Base-by-base conservation (phyloP, 2,113 vertebrate genomes). In the Heloderma charlesbogerti region DNA sequence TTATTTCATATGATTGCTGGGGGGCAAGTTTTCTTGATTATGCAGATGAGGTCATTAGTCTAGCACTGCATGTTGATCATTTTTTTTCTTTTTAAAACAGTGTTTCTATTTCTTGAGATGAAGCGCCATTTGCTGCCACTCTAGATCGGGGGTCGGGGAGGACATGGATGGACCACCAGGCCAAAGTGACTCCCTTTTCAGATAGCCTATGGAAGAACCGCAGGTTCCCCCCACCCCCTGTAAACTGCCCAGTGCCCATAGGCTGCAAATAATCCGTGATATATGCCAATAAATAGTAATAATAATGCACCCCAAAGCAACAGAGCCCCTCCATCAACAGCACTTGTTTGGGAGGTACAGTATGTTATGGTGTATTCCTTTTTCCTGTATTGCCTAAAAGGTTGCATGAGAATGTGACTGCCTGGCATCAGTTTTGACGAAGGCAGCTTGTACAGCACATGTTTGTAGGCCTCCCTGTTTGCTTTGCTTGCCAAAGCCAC, bases 211-310 rank as follows among this genome's bases (percentile, higher is more conserved):
- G 88, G 94, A 96, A 94, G 90, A 88, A 90, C 82, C 92, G 88
- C 93, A 93, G 89, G 92, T 93, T 94, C 93, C 77, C 43, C n/a
- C 43, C 40, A 1, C 3, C 34, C 1, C 15, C 89, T 93, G 90
- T 90, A 86, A 94, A 93, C 48, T 93, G 94, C 91, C 82, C 97
- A 97, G 96, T 96, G 94, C 95, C 96, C 96, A 57, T 90, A 75
- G 88, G 60, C 92, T 94, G 81, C 89, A 92, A 87, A 93, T 91
- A 91, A 93, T 94, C 69, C 92, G n/a, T 86, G 90, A 83, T 87
- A 78, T 79, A 89, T 80, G 94, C 93, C 40, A 15, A 89, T 31
- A 81, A 79, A 82, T 72, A 31, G 84, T 79, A 71, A 87, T 80
- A 37, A 8, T 54, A 54, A 20, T 13, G 66, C 48, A 57, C 29